Conservation (phyloP, 2,797 vertebrate genomes). For the Pseudochirops corinnae region DNA sequence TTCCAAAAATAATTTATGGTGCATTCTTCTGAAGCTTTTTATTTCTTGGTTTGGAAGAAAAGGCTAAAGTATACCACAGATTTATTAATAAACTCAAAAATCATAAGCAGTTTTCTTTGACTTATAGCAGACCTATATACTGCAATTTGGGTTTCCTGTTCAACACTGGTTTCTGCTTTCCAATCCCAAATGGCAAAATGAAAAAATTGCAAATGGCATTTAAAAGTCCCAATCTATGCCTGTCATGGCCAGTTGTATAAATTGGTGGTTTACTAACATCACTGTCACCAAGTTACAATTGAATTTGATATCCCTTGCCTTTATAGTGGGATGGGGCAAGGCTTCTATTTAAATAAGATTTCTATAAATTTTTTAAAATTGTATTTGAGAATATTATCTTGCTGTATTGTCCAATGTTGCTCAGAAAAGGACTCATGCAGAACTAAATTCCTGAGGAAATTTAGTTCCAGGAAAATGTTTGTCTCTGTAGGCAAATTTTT, state of each 20-base stretch:
- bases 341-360: not conserved
- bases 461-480: not conserved
- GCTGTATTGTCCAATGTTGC: not conserved
- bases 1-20: slow-evolving; percentile 65
- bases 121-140: slow-evolving; percentile 39
- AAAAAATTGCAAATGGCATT: not conserved
- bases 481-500: not conserved
- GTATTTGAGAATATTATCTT: not conserved
- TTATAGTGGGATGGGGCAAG: not conserved
- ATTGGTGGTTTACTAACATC: not conserved
- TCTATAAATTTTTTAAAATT: not conserved
- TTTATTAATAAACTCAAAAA: slow-evolving; percentile 68
- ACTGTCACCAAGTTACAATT: not conserved
- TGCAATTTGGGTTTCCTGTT: slow-evolving; percentile 66
- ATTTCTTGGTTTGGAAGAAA: slow-evolving; percentile 56
- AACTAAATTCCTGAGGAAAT: not conserved
- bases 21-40: slow-evolving; percentile 63
- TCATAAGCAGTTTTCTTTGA: slow-evolving; percentile 55
- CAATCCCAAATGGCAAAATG: not conserved
- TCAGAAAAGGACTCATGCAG: not conserved
- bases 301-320: not conserved
- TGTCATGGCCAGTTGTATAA: not conserved
- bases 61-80: slow-evolving; percentile 61
- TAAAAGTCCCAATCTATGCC: not conserved
- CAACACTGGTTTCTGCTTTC: slow-evolving; percentile 55